phyloP scores from a whole-genome alignment of 2,888 invertebrate species.

The Calephelis perditalis region DNA sequence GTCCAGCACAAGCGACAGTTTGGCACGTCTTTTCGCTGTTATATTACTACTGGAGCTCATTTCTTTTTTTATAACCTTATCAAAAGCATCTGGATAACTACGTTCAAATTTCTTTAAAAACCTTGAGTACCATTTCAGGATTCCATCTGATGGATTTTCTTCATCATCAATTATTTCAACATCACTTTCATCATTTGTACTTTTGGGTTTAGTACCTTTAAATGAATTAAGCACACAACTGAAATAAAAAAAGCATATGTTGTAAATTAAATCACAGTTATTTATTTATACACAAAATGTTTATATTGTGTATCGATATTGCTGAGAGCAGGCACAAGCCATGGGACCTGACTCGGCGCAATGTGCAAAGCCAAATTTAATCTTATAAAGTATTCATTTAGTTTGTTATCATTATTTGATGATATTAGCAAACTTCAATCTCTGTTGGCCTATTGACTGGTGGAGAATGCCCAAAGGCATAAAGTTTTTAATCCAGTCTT shows the following conservation, averaged over 20 bases:
- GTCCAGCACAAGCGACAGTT: slow-evolving; percentile 64
- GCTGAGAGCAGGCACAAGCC: too few species aligned
- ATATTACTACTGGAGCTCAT: slow-evolving; percentile 54
- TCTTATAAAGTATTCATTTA: too few species aligned
- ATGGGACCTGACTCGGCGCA: too few species aligned
- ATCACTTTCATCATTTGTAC: slow-evolving; percentile 57
- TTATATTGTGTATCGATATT: too few species aligned
- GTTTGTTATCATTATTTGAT: too few species aligned
- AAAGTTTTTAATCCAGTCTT: too few species aligned
- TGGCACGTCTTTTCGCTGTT: slow-evolving; percentile 43
- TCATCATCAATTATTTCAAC: slow-evolving; percentile 64
- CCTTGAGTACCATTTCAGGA: slow-evolving; percentile 72
- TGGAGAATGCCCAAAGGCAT: too few species aligned
- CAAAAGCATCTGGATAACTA: slow-evolving; percentile 85
- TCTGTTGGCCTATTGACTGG: too few species aligned
- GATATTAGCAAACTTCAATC: too few species aligned
- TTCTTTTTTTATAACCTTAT: slow-evolving; percentile 80
- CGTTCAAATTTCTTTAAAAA: slow-evolving; percentile 81
- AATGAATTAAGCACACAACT: slow-evolving; percentile 70
- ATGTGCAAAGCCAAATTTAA: too few species aligned
- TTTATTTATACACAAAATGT: too few species aligned
- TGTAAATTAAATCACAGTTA: neutral
- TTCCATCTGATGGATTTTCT: slow-evolving; percentile 48
- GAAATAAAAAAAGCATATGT: slow-evolving; percentile 32
- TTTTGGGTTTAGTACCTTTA: slow-evolving; percentile 33